A percentile compares a stretch with the other conserved stretches of the same genome.
Conservation (phyloP, 2,113 vertebrate genomes). For the Aepyceros melampus region DNA sequence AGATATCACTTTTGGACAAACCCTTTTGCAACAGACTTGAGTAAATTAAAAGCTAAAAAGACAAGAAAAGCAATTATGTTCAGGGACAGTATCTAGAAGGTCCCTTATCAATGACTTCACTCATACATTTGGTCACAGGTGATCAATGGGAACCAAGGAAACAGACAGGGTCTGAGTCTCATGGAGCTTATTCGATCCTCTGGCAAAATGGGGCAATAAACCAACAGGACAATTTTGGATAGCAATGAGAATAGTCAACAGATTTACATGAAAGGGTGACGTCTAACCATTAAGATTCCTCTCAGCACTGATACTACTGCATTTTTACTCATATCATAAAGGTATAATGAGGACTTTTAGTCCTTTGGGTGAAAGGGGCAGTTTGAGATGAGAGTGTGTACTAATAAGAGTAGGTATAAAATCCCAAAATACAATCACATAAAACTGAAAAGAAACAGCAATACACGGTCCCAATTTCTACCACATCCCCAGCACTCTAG, state of each 20-base stretch:
- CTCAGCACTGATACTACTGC: background rate
- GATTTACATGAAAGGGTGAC: background rate
- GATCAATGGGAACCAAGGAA: no score
- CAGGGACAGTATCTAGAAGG: background rate
- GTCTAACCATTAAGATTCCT: background rate
- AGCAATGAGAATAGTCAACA: background rate
- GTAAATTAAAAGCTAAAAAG: background rate
- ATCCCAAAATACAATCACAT: background rate
- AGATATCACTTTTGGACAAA: background rate
- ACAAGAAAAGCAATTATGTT: background rate
- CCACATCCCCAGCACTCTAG: background rate
- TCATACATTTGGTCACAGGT: background rate
- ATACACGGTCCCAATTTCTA: background rate
- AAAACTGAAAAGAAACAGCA: constrained; percentile 9
- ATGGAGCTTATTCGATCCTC: rapidly evolving
- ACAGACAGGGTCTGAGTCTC: background rate
- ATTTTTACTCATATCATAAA: background rate
- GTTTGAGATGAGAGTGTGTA: background rate
- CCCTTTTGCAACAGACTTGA: background rate
- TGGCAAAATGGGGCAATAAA: background rate
- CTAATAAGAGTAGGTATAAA: background rate
- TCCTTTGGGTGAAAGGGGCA: background rate
- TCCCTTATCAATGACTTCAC: background rate
- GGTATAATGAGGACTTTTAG: background rate
- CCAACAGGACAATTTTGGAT: background rate